Base-by-base conservation (phyloP, 2,797 vertebrate species). In the Manis javanica region DNA sequence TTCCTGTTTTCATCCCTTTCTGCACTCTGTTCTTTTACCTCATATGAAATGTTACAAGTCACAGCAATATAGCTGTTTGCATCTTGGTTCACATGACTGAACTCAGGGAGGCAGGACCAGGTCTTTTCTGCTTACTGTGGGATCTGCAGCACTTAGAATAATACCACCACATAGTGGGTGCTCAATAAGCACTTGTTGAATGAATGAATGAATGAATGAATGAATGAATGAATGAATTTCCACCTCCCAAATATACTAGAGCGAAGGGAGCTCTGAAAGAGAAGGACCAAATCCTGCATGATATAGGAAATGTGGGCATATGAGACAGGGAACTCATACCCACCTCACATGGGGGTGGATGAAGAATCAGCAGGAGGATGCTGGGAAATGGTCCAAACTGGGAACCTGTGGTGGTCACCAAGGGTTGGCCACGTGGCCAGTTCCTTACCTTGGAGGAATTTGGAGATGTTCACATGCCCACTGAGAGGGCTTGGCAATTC, bases 381-480 rank as follows among this genome's bases (percentile, higher is more conserved):
- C 23, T 61, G 59, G 75, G 26, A 59, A 64, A 15, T 24, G 39
- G 26, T 31, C 23, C 59, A 18, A 21, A 31, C 2, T 0, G 31
- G 75, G 19, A 18, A 24, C 9, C 4, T 19, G 13, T 4, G 16
- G 68, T 29, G 9, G 21, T 37, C 31, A 15, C 24, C 18, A 74
- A 57, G 34, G 21, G 21, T 51, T 42, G 61, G 81, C 6, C 12
- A 12, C 57, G n/a, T 7, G 5, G n/a, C 42, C 2, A 1, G 42
- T 4, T 31, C 15, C 96, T 95, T 97, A 98, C 98, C 98, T 98
- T 39, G 49, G 84, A 98, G 89, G 51, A 59, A 64, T 0, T 31
- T 3, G 1, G 83, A 42, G 34, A 98, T 82, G 14, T 12, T 12
- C 77, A 84, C 96, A 0, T 0, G 31, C 4, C 69, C 39, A 57